A percentile compares a stretch with the other conserved stretches of the same genome.
Evolutionary conservation across 1,140 invertebrate species (phyloP).

Genomic region (Drosophila pectinifera): DNA sequence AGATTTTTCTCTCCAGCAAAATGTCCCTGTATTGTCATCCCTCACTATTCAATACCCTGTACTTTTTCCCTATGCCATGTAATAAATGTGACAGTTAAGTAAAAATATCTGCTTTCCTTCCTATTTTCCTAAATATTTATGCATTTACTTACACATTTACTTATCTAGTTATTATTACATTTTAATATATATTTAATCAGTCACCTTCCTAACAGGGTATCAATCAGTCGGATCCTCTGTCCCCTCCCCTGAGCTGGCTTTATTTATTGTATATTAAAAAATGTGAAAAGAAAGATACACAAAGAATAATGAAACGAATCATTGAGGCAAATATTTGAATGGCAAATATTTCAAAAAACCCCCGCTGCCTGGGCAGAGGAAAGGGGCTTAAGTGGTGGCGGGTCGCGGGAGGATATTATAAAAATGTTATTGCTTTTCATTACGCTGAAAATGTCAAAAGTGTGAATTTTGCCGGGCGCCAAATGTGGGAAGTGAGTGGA

Average conservation of each 20-base stretch:
- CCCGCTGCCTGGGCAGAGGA: neutral
- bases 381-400: neutral
- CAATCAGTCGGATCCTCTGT: neutral
- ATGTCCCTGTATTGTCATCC: neutral
- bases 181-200: neutral
- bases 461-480: slow-evolving; percentile 7
- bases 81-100: no score
- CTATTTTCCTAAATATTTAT: no score
- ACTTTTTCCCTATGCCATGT: no score
- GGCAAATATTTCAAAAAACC: slow-evolving; percentile 41
- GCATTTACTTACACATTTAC: no score
- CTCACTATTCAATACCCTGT: neutral
- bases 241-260: neutral
- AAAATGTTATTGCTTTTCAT: slow-evolving; percentile 73
- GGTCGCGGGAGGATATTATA: slow-evolving; percentile 45
- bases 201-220: neutral
- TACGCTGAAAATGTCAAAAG: slow-evolving; percentile 47
- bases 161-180: neutral
- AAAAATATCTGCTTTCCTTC: no score
- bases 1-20: slow-evolving; percentile 39
- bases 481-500: neutral
- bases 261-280: slow-evolving; percentile 37
- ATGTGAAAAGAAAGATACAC: slow-evolving; percentile 13
- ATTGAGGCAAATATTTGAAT: slow-evolving; percentile 67
- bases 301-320: slow-evolving; percentile 52